Evolutionary conservation across 1,140 invertebrate species (phyloP).

Genomic region (Drosophila hydei): DNA sequence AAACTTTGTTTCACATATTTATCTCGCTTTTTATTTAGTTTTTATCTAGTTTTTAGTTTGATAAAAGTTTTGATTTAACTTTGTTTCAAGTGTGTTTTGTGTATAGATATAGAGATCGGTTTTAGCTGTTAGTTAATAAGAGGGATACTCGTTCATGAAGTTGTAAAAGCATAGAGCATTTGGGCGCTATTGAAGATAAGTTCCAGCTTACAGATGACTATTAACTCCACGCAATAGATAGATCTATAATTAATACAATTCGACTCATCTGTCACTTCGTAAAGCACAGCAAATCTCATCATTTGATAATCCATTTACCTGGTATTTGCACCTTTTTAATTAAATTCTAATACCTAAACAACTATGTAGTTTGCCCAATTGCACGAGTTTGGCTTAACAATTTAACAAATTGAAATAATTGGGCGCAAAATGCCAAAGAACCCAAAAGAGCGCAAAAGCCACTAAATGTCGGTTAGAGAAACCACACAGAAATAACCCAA

Average conservation of each 20-base stretch:
- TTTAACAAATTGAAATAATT: slow-evolving; percentile 67
- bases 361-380: slow-evolving; percentile 9
- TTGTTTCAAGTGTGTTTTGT: slow-evolving; percentile 1
- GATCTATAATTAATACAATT: too few species aligned
- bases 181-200: background rate
- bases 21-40: background rate
- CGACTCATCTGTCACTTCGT: too few species aligned
- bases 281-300: too few species aligned
- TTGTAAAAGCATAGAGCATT: too few species aligned
- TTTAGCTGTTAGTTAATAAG: too few species aligned
- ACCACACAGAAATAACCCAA: slow-evolving; percentile 9
- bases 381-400: slow-evolving; percentile 24
- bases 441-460: slow-evolving; percentile 46
- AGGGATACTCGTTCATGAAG: too few species aligned
- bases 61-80: slow-evolving; percentile 4
- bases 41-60: background rate
- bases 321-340: slow-evolving; percentile 21
- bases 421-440: slow-evolving; percentile 49
- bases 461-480: slow-evolving; percentile 56
- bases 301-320: slow-evolving; percentile 9
- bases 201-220: too few species aligned
- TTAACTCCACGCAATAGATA: too few species aligned
- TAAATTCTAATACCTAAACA: slow-evolving; percentile 23
- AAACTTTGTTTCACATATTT: background rate
- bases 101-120: too few species aligned